Evolutionary conservation across 92 coral and sea anemone species (phyloP), one percentile per base, ranked within the genome.

Genomic region (Porites cylindrica): DNA sequence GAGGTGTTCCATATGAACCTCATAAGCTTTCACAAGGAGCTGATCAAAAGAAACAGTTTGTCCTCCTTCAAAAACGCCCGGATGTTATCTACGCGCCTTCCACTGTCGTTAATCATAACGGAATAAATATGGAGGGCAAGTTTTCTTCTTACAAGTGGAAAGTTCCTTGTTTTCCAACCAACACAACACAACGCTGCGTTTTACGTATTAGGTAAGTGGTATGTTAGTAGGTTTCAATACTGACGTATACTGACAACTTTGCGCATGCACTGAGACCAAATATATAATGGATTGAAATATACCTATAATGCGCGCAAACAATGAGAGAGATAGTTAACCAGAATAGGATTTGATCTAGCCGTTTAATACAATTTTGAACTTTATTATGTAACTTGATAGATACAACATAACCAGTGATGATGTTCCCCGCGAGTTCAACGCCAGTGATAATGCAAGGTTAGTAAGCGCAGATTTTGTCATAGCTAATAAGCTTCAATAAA

Each of bases 341-440:
- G 47, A 38, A 38, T 38, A 38, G 7, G 0, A 38, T 38, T 38
- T 38, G 47, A 38, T 38, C 47, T 4, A 4, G 47, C 47, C 47
- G 47, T 38, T 38, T 38, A 38, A 38, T 38, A 38, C 47, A 38
- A 0, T 38, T 38, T 38, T 38, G 47, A 4, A 4, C 47, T 38
- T 38, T 38, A 38, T 38, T 5, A 38, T 38, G 47, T 38, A 38
- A 3, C 47, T 38, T 38, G 47, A 50, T 32, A 83, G 88, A 16
- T 83, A 83, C 56, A 83, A 83, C 72, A 83, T 83, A 47, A 72
- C 88, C 51, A 73, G 80, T 52, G 61, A 83, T 19, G 88, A 83
- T 19, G 89, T 66, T 4, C 89, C 89, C 8, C 76, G 89, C 23
- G 83, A 85, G 7, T 75, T 77, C 16, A 60, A 69, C 43, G 76